Conservation (phyloP, 2,888 invertebrate genomes). For the Mactromeris polynyma region DNA sequence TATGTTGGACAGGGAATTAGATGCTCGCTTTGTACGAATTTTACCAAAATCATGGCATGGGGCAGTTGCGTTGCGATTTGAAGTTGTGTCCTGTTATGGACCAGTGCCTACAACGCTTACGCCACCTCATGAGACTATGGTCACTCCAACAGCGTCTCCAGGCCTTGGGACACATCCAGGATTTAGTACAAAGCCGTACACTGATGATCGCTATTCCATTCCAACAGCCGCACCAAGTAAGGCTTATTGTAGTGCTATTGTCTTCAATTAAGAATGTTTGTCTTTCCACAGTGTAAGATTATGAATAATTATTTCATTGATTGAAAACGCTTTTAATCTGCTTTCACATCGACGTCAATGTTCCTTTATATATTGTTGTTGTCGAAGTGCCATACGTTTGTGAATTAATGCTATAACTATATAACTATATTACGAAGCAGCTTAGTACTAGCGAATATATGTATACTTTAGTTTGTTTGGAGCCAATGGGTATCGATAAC, state of each 20-base stretch:
- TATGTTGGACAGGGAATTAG: constrained; percentile 76
- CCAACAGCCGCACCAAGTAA: constrained; percentile 67
- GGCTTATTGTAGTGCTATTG: too few species aligned
- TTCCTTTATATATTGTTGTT: too few species aligned
- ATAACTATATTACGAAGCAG: too few species aligned
- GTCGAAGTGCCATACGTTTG: too few species aligned
- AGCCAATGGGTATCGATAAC: constrained; percentile 76
- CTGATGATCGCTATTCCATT: not conserved
- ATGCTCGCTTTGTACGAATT: constrained; percentile 76
- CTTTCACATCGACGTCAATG: too few species aligned
- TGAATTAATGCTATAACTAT: too few species aligned
- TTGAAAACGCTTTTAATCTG: too few species aligned
- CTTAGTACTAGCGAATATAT: too few species aligned
- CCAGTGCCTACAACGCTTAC: constrained; percentile 52
- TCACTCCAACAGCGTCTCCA: constrained; percentile 45
- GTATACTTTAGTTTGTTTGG: constrained; percentile 64
- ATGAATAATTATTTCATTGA: too few species aligned
- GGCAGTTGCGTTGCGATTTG: constrained; percentile 78
- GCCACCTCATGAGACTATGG: constrained; percentile 30
- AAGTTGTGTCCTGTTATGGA: constrained; percentile 76
- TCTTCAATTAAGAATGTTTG: too few species aligned
- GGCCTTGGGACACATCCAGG: not conserved
- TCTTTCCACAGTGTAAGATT: too few species aligned
- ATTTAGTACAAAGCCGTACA: constrained; percentile 16
- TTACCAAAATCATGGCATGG: constrained; percentile 77